Percentiles rank a stretch among this genome's conserved stretches.
Evolutionary conservation across 2,113 vertebrate species (phyloP).

Genomic region (Parus major): DNA sequence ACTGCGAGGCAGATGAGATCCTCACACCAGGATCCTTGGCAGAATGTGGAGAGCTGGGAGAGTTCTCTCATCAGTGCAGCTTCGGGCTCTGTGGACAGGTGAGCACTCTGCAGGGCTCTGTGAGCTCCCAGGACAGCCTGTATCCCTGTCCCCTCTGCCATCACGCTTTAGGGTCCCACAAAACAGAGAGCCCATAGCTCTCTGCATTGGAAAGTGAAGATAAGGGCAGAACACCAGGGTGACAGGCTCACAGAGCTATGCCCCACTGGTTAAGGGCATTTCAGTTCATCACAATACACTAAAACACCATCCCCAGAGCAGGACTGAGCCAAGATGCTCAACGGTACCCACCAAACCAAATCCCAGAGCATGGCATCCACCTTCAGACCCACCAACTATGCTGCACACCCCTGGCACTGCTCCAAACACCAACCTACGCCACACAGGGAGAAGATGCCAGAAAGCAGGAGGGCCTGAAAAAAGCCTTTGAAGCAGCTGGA

Average conservation of each 20-base stretch:
- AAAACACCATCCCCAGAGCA: not conserved
- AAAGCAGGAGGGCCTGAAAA: not conserved
- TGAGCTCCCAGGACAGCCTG: not conserved
- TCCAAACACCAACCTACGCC: not conserved
- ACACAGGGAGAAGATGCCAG: not conserved
- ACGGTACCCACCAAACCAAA: not conserved
- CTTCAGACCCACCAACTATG: not conserved
- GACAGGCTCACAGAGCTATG: not conserved
- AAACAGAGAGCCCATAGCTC: not conserved
- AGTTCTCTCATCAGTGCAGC: not conserved
- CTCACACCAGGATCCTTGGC: not conserved
- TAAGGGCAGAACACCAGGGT: not conserved
- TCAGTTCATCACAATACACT: not conserved
- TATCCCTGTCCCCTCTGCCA: not conserved
- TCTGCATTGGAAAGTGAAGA: not conserved
- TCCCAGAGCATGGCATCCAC: not conserved
- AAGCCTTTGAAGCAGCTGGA: not conserved
- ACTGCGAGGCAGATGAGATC: fast-evolving
- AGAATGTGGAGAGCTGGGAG: not conserved
- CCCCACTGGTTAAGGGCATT: not conserved
- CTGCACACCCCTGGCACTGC: not conserved
- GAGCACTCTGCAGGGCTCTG: not conserved
- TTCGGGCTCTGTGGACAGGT: not conserved
- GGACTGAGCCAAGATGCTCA: not conserved
- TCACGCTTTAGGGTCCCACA: not conserved